Evolutionary conservation across 2,797 vertebrate species (phyloP).

Genomic region (Tadarida brasiliensis): DNA sequence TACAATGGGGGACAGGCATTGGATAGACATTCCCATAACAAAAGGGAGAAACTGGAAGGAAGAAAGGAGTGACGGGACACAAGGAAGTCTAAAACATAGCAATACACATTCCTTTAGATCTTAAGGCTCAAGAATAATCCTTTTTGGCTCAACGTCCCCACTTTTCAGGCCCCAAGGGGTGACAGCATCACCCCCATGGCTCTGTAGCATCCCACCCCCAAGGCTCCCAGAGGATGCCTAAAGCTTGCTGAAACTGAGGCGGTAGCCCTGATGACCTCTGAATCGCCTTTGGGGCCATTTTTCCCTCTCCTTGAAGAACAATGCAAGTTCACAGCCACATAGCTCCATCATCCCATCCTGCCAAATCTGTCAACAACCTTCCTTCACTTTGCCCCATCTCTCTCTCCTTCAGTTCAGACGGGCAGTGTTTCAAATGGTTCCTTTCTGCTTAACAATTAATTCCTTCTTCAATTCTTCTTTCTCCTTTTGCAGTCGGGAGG

Average conservation of each 20-base stretch:
- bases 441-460: not conserved
- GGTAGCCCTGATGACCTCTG: not conserved
- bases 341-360: not conserved
- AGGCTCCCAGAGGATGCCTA: not conserved
- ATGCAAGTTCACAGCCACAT: not conserved
- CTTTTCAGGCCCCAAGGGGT: not conserved
- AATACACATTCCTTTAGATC: not conserved
- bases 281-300: not conserved
- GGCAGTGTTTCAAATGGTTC: not conserved
- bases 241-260: not conserved
- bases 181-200: not conserved
- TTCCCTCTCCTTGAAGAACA: not conserved
- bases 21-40: not conserved
- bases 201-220: not conserved
- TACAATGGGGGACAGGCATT: not conserved
- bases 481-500: not conserved
- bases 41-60: not conserved
- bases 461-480: slow-evolving; percentile 4
- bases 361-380: not conserved
- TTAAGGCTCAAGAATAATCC: not conserved
- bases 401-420: not conserved
- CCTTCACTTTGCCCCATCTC: not conserved
- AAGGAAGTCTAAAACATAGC: not conserved
- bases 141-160: not conserved
- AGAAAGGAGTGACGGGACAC: not conserved